Evolutionary conservation across 2,797 vertebrate species (phyloP).

Genomic region (Alauda arvensis): DNA sequence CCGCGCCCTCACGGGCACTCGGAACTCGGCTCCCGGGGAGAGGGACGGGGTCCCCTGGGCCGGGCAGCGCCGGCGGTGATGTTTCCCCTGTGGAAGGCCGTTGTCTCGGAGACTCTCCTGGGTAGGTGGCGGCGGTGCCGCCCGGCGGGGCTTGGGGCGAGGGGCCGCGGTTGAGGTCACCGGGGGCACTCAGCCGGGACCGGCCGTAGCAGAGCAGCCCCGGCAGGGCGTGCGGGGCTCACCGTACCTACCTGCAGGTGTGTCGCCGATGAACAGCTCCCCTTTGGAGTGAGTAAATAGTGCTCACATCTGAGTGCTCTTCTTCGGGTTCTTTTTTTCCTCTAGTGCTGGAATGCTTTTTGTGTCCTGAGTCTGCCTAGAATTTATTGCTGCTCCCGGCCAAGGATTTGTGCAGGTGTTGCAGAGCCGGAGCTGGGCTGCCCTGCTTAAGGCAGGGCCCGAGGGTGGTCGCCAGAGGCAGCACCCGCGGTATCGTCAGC

Average conservation of each 20-base stretch:
- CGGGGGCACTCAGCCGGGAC: not conserved
- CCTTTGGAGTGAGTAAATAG: not conserved
- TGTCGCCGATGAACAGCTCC: not conserved
- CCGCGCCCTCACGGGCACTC: not conserved
- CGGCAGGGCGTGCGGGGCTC: not conserved
- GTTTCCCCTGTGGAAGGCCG: slow-evolving; percentile 39
- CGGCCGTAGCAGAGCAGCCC: not conserved
- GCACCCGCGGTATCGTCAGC: accelerated
- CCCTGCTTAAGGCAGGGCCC: not conserved
- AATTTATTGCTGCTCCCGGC: not conserved
- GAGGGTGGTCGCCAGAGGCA: accelerated
- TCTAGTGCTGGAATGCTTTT: not conserved
- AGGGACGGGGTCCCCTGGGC: not conserved
- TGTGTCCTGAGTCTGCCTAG: not conserved
- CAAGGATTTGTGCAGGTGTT: accelerated
- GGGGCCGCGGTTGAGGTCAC: not conserved
- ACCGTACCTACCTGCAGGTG: accelerated
- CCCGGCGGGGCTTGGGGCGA: not conserved
- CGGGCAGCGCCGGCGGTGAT: not conserved
- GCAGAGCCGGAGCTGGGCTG: not conserved
- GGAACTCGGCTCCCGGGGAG: accelerated
- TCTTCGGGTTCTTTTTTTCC: not conserved
- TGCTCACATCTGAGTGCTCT: not conserved
- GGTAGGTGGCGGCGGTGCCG: slow-evolving; percentile 47
- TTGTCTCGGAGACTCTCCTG: slow-evolving; percentile 56